Conservation (phyloP, 2,888 invertebrate species). For the Zhengitettix transpicula region DNA sequence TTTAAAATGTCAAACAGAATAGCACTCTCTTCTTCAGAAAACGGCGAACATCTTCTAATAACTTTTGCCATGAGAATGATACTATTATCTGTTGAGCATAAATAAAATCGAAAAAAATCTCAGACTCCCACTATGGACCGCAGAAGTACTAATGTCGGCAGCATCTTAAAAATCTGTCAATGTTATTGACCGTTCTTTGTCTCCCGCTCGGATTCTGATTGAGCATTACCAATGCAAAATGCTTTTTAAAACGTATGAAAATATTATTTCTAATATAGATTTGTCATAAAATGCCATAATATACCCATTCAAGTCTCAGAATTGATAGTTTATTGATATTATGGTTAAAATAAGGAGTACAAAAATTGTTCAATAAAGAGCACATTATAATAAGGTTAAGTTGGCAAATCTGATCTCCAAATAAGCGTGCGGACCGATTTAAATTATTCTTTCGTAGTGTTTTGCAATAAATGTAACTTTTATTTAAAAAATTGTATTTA, state of each 20-base stretch:
- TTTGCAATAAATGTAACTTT: too few relatives aligned
- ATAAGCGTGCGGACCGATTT: too few relatives aligned
- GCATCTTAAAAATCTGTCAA: neutral
- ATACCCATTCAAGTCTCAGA: too few relatives aligned
- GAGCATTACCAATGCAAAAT: neutral
- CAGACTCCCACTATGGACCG: too few relatives aligned
- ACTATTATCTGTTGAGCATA: neutral
- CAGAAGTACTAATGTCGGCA: neutral
- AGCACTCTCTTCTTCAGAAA: neutral
- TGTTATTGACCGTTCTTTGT: neutral
- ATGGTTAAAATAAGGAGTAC: too few relatives aligned
- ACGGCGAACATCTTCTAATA: neutral
- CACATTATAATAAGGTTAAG: too few relatives aligned
- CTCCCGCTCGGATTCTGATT: neutral
- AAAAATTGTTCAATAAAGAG: too few relatives aligned
- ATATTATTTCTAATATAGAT: neutral
- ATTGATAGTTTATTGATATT: too few relatives aligned
- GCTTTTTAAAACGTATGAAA: neutral
- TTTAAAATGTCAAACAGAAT: neutral
- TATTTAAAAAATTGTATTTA: too few relatives aligned
- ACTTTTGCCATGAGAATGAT: neutral
- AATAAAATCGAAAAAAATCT: neutral
- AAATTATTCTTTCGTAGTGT: too few relatives aligned
- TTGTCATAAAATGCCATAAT: neutral
- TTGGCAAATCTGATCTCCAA: too few relatives aligned